Evolutionary conservation across 64 coral and sea anemone genomes (phyloP).

Genomic region (Stichodactyla mertensii): DNA sequence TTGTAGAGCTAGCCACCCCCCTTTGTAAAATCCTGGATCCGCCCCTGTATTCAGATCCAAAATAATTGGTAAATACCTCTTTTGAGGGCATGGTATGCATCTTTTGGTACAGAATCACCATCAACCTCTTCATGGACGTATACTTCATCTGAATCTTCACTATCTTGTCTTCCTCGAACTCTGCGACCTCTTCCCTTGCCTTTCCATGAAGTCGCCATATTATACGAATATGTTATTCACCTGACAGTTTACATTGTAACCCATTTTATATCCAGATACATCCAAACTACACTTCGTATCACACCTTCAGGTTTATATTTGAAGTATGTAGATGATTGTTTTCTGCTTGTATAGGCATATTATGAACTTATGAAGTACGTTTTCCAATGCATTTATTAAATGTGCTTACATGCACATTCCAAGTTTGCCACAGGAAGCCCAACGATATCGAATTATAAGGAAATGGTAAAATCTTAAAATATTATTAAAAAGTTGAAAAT

Average conservation of each 20-base stretch:
- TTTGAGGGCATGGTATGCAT: slow-evolving; percentile 36
- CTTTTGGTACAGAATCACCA: slow-evolving; percentile 31
- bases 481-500: no score
- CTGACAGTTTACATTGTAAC: no score
- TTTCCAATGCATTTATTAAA: background rate
- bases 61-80: slow-evolving; percentile 27
- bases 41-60: no score
- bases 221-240: background rate
- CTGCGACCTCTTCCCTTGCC: background rate
- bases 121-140: slow-evolving; percentile 10
- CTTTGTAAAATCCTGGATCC: no score
- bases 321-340: background rate
- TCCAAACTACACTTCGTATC: background rate
- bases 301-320: background rate
- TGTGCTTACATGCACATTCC: background rate
- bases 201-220: background rate
- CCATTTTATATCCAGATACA: background rate
- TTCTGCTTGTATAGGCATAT: background rate
- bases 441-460: no score
- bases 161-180: background rate
- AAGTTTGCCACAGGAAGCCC: background rate
- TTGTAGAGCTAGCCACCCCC: no score
- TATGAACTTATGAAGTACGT: no score
- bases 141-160: background rate
- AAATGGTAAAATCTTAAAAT: no score